phyloP scores from a whole-genome alignment of 2,888 invertebrate species.

The Cerceris rybyensis region DNA sequence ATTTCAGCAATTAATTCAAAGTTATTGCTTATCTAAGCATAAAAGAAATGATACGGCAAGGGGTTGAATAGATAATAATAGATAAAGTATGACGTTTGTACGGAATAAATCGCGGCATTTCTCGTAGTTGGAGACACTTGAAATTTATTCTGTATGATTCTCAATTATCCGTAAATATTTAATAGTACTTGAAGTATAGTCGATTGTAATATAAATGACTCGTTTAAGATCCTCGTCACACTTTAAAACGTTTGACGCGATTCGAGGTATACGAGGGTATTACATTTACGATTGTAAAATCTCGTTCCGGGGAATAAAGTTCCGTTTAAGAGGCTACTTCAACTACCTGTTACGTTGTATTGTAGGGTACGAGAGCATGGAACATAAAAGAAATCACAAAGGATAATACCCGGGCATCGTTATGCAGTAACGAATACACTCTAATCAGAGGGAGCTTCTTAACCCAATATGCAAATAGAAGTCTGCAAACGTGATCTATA shows the following conservation, averaged over 20 bases:
- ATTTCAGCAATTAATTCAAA: too few species aligned
- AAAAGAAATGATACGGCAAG: too few species aligned
- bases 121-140: too few species aligned
- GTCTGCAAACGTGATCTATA: slow-evolving; percentile 40
- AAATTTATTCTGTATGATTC: neutral
- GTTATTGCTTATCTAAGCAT: too few species aligned
- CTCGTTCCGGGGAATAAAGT: slow-evolving; percentile 9
- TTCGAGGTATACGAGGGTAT: neutral
- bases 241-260: neutral
- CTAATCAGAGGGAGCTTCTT: slow-evolving; percentile 28
- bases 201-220: too few species aligned
- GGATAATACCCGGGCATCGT: slow-evolving; percentile 6
- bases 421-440: slow-evolving; percentile 25
- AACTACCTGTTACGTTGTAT: slow-evolving; percentile 39
- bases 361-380: neutral
- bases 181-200: neutral
- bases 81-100: too few species aligned
- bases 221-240: too few species aligned
- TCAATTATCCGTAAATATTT: neutral
- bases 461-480: slow-evolving; percentile 55
- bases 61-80: too few species aligned
- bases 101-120: too few species aligned
- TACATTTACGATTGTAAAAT: slow-evolving; percentile 6
- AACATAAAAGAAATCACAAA: neutral
- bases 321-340: slow-evolving; percentile 16